A percentile compares a stretch with the other conserved stretches of the same genome.
These are phyloP conservation scores for Nesoenas mayeri DNA, from an alignment of 2,113 vertebrate genomes.

Conservation along the genomic window DNA sequence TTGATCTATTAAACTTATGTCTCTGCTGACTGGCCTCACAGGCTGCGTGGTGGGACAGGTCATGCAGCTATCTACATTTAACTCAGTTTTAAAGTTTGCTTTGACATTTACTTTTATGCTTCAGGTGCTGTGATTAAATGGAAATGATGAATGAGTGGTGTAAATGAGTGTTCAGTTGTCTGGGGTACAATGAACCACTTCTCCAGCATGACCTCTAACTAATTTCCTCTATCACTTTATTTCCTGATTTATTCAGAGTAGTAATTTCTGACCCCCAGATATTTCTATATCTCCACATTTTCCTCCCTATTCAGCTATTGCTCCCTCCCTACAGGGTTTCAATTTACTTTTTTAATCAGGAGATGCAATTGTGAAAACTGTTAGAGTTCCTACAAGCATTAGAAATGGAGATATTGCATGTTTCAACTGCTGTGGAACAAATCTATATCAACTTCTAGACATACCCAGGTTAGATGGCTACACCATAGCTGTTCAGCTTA, in stretches of 20 bases:
- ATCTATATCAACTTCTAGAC: background rate
- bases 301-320: background rate
- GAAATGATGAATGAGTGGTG: background rate
- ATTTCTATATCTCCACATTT: background rate
- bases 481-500: background rate
- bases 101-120: constrained; percentile 55
- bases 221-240: background rate
- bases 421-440: background rate
- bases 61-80: background rate
- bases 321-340: background rate
- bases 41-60: background rate
- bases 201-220: background rate
- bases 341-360: background rate
- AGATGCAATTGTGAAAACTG: background rate
- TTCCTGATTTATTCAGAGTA: background rate
- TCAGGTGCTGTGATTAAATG: constrained; percentile 36
- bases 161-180: background rate
- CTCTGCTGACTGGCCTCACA: background rate
- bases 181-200: background rate
- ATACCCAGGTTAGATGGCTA: background rate
- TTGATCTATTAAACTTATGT: background rate
- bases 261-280: background rate
- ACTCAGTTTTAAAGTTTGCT: constrained; percentile 35
- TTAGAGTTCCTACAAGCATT: background rate
- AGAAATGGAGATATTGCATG: background rate